Conservation (phyloP, 2,888 invertebrate species). For the Seladonia tumulorum region DNA sequence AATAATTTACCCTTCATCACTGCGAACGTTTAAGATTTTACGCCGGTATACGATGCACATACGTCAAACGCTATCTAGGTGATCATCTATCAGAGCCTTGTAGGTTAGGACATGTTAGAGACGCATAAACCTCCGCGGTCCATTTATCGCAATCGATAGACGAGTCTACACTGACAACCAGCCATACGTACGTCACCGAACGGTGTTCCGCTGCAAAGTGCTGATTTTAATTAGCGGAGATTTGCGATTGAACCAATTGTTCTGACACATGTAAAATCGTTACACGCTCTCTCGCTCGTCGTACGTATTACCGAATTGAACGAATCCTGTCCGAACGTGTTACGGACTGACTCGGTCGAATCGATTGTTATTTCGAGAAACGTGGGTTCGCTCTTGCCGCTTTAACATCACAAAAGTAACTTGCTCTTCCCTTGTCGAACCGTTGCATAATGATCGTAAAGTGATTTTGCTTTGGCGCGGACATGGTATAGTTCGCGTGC, state of each 20-base stretch:
- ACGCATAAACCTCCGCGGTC: slow-evolving; percentile 1
- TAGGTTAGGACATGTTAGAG: neutral
- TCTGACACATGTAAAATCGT: neutral
- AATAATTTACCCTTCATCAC: slow-evolving; percentile 8
- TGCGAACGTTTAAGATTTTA: neutral
- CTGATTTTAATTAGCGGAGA: neutral
- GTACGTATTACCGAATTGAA: neutral
- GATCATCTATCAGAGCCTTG: neutral
- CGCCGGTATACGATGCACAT: neutral
- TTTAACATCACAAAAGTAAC: neutral
- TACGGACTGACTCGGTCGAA: neutral
- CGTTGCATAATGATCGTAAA: neutral
- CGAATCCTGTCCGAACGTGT: neutral
- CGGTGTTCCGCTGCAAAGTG: neutral
- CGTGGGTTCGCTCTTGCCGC: neutral
- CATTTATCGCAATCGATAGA: neutral
- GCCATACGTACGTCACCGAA: neutral
- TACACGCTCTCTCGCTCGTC: neutral
- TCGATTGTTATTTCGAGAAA: neutral
- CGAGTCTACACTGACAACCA: neutral
- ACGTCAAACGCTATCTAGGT: neutral
- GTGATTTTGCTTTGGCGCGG: neutral
- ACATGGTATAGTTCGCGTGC: neutral
- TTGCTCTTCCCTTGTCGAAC: neutral
- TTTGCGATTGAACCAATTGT: neutral